Conservation (phyloP, 2,797 vertebrate species). For the Tenualosa thibaudeaui region DNA sequence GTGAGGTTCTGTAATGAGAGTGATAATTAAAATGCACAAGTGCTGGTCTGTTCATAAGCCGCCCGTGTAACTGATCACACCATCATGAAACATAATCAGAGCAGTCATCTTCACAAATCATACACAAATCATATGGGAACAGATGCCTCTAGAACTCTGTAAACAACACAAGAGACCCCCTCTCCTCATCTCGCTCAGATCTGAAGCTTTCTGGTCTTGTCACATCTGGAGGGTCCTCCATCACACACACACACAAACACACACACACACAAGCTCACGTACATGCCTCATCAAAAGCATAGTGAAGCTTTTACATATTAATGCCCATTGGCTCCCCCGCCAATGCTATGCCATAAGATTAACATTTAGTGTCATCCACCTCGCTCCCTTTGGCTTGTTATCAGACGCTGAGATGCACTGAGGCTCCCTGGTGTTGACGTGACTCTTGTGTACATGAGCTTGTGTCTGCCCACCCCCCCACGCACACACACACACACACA, state of each 20-base stretch:
- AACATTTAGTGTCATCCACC: constrained; percentile 45
- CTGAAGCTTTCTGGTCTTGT: background rate
- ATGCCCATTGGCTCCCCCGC: background rate
- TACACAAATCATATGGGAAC: background rate
- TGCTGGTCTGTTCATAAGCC: background rate
- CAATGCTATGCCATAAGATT: background rate
- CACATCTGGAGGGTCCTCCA: background rate
- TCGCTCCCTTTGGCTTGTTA: constrained; percentile 57
- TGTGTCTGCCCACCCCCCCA: constrained; percentile 40
- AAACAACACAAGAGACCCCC: constrained; percentile 15
- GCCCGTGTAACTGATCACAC: background rate
- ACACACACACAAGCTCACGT: constrained; percentile 12
- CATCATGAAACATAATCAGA: background rate
- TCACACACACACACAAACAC: background rate
- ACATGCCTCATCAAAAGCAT: constrained; percentile 35
- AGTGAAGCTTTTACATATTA: constrained; percentile 30
- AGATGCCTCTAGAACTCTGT: background rate
- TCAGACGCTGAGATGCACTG: constrained; percentile 57
- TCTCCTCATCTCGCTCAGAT: background rate
- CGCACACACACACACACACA: constrained; percentile 16
- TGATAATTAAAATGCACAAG: background rate
- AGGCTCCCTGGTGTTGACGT: constrained; percentile 57
- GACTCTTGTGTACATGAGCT: constrained; percentile 65
- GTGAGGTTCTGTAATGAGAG: background rate
- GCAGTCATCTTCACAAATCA: background rate